These are phyloP conservation scores for Lacanobia wlatinum DNA, from an alignment of 2,888 invertebrate genomes.

Conservation along the genomic window DNA sequence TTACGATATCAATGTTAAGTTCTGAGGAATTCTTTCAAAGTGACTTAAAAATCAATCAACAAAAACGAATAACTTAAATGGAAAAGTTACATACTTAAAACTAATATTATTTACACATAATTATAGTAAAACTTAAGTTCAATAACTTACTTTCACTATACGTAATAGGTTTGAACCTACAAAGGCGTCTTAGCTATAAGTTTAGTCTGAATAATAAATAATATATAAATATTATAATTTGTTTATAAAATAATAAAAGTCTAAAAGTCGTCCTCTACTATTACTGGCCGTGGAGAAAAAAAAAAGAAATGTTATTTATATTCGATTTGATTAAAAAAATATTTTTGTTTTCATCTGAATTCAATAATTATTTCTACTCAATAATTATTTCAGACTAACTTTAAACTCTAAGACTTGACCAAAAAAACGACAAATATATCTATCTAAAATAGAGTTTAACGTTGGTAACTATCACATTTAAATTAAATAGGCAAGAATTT, in stretches of 20 bases:
- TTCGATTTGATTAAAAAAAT: neutral
- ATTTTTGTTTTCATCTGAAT: neutral
- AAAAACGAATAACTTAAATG: constrained; percentile 13
- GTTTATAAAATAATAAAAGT: neutral
- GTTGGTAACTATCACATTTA: constrained; percentile 55
- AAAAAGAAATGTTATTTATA: constrained; percentile 12
- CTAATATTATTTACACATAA: constrained; percentile 55
- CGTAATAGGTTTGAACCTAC: constrained; percentile 15
- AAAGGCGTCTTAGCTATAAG: constrained; percentile 38
- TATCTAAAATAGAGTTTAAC: constrained; percentile 37
- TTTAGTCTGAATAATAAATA: constrained; percentile 31
- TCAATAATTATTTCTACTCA: constrained; percentile 15
- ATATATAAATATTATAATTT: neutral
- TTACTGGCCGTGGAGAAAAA: constrained; percentile 30
- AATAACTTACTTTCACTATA: constrained; percentile 74
- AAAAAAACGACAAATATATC: constrained; percentile 52
- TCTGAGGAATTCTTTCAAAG: neutral
- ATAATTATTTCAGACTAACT: constrained; percentile 46
- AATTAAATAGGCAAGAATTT: constrained; percentile 52
- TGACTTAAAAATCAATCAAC: constrained; percentile 50
- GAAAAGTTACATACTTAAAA: constrained; percentile 10
- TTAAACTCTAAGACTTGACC: constrained; percentile 44
- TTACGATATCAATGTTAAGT: neutral
- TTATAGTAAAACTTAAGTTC: constrained; percentile 72
- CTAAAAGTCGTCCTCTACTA: neutral